These are phyloP conservation scores for Megatriorchis doriae DNA, from an alignment of 2,113 vertebrate genomes.

Conservation along the genomic window DNA sequence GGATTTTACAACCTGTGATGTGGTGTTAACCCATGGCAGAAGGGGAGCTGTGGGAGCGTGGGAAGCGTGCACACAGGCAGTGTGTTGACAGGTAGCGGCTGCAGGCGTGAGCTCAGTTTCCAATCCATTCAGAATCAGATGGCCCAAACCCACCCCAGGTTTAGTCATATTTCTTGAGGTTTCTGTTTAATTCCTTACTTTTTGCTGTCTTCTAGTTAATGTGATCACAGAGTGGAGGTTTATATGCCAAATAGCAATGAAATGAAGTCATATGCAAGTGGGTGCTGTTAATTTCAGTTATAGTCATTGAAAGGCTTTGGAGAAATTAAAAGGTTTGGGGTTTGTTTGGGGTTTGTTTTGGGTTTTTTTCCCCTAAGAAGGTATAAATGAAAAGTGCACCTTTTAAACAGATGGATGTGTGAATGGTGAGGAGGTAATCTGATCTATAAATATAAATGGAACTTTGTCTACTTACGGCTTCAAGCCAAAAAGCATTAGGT, in stretches of 20 bases:
- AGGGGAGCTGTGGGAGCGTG: not conserved
- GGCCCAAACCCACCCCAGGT: not conserved
- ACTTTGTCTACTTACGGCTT: not conserved
- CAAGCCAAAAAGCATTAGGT: not conserved
- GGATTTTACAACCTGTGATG: not conserved
- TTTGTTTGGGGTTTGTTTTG: accelerated
- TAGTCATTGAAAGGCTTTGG: not conserved
- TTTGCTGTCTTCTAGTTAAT: not conserved
- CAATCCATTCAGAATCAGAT: not conserved
- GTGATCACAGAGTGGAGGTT: not conserved
- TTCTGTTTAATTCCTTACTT: not conserved
- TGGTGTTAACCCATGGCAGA: not conserved
- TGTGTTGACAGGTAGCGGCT: not conserved
- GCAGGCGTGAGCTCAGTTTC: not conserved
- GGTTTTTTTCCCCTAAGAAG: not conserved
- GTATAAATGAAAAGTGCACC: not conserved
- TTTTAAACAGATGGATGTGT: not conserved
- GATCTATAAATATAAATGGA: not conserved
- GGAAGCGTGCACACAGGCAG: not conserved
- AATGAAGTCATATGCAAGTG: not conserved
- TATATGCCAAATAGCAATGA: not conserved
- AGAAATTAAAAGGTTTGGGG: not conserved
- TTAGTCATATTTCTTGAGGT: not conserved
- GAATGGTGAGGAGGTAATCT: not conserved
- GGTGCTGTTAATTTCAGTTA: not conserved